Evolutionary conservation across 1,140 invertebrate species (phyloP).

Genomic region (Eriosoma lanigerum): DNA sequence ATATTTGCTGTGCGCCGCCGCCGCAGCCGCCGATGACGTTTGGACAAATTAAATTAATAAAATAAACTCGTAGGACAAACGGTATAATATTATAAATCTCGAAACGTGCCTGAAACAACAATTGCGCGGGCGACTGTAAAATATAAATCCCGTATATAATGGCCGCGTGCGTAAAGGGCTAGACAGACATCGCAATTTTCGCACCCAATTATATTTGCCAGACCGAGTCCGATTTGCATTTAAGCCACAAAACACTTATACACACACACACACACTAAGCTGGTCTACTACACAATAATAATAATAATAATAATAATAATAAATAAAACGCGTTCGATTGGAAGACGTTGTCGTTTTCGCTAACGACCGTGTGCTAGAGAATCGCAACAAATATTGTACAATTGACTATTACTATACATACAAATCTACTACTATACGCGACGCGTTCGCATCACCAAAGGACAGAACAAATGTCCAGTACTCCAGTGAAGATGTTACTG

Average conservation of each 20-base stretch:
- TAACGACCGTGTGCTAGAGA: constrained; percentile 46
- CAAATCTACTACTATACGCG: neutral
- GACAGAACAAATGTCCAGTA: constrained; percentile 49
- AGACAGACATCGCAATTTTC: constrained; percentile 25
- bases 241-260: neutral
- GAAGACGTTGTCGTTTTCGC: constrained; percentile 19
- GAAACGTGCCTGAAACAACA: constrained; percentile 21
- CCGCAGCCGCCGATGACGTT: too few relatives aligned
- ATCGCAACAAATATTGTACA: too few relatives aligned
- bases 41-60: too few relatives aligned
- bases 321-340: constrained; percentile 19
- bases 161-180: neutral
- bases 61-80: too few relatives aligned
- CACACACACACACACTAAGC: neutral
- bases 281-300: neutral
- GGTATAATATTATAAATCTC: too few relatives aligned
- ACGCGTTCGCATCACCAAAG: constrained; percentile 12
- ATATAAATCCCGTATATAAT: too few relatives aligned
- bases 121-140: neutral
- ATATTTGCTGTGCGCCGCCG: too few relatives aligned
- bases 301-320: constrained; percentile 32
- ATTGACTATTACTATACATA: neutral
- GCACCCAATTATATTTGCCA: constrained; percentile 36
- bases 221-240: constrained; percentile 18
- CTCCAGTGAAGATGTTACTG: constrained; percentile 49